Conservation (phyloP, 35 echinoderm and acorn worm genomes). For the Lytechinus pictus region DNA sequence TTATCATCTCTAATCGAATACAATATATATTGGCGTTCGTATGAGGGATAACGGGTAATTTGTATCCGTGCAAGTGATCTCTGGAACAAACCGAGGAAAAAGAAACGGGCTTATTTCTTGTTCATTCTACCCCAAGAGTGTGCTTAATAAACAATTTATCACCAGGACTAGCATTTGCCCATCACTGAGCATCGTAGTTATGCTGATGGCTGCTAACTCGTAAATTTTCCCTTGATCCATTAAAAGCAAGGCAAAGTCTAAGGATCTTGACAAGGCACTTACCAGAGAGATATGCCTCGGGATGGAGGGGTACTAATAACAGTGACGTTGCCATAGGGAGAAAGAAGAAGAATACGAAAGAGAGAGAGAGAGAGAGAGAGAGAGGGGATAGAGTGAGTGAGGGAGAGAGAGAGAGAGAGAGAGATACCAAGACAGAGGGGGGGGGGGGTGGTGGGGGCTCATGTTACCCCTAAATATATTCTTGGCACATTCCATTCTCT, state of each 20-base stretch:
- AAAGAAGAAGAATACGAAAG: too few relatives aligned
- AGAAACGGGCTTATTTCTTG: neutral
- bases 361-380: too few relatives aligned
- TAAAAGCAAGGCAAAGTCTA: neutral
- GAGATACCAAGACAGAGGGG: too few relatives aligned
- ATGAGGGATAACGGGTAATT: neutral
- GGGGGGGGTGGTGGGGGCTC: too few relatives aligned
- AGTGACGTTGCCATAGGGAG: too few relatives aligned
- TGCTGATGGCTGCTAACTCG: neutral
- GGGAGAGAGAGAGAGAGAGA: too few relatives aligned
- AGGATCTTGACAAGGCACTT: neutral
- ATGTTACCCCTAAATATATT: too few relatives aligned
- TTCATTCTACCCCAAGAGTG: neutral
- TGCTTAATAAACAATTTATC: neutral
- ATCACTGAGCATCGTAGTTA: conserved; percentile 2
- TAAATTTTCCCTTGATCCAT: neutral
- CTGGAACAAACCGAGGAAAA: neutral
- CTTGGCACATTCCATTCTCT: too few relatives aligned
- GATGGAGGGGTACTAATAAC: neutral
- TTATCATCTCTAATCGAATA: neutral
- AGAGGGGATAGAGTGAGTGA: too few relatives aligned
- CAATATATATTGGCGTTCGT: neutral
- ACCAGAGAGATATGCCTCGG: neutral
- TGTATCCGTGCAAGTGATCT: neutral
- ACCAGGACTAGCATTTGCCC: neutral